phyloP scores from a whole-genome alignment of 2,797 vertebrate species.

The Trichosurus vulpecula region DNA sequence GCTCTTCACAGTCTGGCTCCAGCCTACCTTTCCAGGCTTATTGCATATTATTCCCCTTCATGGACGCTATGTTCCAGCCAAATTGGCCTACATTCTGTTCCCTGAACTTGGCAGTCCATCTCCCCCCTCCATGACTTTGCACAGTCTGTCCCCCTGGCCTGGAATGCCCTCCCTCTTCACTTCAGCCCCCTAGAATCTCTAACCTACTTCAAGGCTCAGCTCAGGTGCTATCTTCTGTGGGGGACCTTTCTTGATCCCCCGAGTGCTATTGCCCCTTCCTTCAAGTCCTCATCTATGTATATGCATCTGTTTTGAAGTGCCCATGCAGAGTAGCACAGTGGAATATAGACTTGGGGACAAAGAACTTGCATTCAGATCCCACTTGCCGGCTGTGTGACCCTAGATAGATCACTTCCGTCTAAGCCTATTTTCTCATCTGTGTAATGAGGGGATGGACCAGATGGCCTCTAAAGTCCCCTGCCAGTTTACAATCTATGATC shows the following conservation, averaged over 20 bases:
- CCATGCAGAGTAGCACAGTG: not conserved
- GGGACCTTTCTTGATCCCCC: not conserved
- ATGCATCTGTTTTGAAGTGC: not conserved
- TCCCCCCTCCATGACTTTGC: not conserved
- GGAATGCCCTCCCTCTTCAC: not conserved
- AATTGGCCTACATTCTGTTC: conserved; percentile 1
- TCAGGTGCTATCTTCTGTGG: not conserved
- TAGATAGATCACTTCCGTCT: not conserved
- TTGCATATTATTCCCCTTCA: not conserved
- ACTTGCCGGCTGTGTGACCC: not conserved
- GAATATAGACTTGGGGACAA: not conserved
- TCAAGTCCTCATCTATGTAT: not conserved
- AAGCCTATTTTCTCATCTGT: not conserved
- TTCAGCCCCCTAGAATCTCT: not conserved
- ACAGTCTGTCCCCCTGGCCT: not conserved
- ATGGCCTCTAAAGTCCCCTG: not conserved
- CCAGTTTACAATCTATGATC: not conserved
- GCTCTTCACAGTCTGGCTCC: not conserved
- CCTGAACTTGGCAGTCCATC: not conserved
- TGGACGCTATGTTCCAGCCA: not conserved
- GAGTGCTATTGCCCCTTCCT: not conserved
- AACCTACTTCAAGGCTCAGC: not conserved
- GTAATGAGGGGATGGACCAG: not conserved
- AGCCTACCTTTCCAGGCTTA: not conserved
- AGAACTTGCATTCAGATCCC: not conserved